These are phyloP conservation scores for Oopsacas minuta DNA, from an alignment of 37 sponge, comb jelly and placozoan genomes.

Conservation along the genomic window DNA sequence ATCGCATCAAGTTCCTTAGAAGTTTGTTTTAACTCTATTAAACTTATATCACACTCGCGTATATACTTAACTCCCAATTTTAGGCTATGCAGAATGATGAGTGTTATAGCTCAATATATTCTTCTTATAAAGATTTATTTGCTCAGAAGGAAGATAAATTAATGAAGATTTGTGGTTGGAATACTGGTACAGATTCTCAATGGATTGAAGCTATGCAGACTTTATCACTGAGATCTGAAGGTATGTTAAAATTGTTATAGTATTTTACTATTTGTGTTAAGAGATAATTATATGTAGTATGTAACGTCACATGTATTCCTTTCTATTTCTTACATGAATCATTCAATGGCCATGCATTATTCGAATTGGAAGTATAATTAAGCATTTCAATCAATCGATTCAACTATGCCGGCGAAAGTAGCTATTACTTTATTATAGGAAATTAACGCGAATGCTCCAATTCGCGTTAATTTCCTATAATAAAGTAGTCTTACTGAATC, in stretches of 20 bases:
- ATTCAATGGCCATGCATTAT: no score
- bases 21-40: not conserved
- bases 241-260: not conserved
- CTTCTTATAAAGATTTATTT: not conserved
- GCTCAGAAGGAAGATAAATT: not conserved
- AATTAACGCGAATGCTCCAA: no score
- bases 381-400: no score
- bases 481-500: no score
- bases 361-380: no score
- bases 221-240: constrained; percentile 1
- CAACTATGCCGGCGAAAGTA: no score
- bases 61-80: not conserved
- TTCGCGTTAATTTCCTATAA: no score
- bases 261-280: not conserved
- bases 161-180: constrained; percentile 10
- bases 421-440: no score
- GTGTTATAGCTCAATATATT: not conserved
- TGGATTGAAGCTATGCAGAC: not conserved
- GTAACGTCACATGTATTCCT: no score
- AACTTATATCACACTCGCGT: no score
- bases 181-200: not conserved
- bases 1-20: not conserved
- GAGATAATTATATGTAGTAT: no score
- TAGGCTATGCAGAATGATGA: constrained; percentile 7
- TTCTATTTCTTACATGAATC: no score